Conservation (phyloP, 2,888 invertebrate genomes). For the Nomada flava region DNA sequence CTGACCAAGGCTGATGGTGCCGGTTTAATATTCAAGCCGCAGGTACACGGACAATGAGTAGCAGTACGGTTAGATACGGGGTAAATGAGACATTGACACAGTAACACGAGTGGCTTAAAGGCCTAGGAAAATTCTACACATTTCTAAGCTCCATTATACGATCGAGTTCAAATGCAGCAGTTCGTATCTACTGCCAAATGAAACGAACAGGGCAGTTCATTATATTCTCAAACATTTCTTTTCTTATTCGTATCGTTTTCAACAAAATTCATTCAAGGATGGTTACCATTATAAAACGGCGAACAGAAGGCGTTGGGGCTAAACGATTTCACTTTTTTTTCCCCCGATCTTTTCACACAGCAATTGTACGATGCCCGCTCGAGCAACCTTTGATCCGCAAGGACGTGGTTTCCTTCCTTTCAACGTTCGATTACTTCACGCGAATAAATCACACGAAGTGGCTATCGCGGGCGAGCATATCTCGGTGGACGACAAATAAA, state of each 20-base stretch:
- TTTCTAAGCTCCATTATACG: neutral
- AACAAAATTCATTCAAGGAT: neutral
- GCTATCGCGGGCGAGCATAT: slow-evolving; percentile 28
- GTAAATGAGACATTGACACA: slow-evolving; percentile 33
- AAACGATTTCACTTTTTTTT: slow-evolving; percentile 24
- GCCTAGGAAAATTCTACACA: neutral
- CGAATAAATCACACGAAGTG: slow-evolving; percentile 44
- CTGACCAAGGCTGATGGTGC: slow-evolving; percentile 32
- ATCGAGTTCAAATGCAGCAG: neutral
- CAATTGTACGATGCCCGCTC: neutral
- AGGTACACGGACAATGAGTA: slow-evolving; percentile 17
- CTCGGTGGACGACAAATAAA: slow-evolving; percentile 31
- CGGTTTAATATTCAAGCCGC: slow-evolving; percentile 46
- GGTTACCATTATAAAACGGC: no score
- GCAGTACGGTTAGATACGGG: slow-evolving; percentile 28
- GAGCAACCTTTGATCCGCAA: slow-evolving; percentile 32
- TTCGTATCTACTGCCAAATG: neutral
- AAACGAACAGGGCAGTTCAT: neutral
- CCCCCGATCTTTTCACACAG: slow-evolving; percentile 10
- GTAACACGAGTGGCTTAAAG: slow-evolving; percentile 12
- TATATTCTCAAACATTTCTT: neutral
- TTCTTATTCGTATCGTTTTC: neutral
- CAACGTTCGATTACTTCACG: slow-evolving; percentile 26
- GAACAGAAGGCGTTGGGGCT: neutral
- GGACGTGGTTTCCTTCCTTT: slow-evolving; percentile 48